A percentile compares a stretch with the other conserved stretches of the same genome.
Conservation (phyloP, 2,797 vertebrate genomes). For the Bradypodion ventrale region DNA sequence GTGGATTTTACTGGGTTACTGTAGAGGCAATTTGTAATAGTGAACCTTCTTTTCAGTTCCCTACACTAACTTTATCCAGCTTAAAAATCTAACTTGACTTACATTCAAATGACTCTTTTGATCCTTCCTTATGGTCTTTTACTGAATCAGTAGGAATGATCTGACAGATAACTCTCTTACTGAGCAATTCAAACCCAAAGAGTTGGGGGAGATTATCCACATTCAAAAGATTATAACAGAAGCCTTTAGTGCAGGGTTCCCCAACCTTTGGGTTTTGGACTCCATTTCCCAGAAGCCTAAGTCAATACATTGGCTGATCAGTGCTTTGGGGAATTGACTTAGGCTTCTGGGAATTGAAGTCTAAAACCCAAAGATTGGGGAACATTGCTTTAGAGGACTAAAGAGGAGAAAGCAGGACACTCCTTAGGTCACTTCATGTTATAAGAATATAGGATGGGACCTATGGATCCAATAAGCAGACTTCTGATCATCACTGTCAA, state of each 20-base stretch:
- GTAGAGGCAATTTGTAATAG: too few species aligned
- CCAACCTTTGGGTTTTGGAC: too few species aligned
- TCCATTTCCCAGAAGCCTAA: too few species aligned
- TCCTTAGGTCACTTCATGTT: constrained; percentile 22
- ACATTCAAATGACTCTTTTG: constrained; percentile 36
- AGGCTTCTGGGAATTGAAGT: too few species aligned
- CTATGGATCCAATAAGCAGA: not conserved
- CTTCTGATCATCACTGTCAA: not conserved
- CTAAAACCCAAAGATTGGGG: too few species aligned
- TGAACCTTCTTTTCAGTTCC: not conserved
- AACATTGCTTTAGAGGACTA: not conserved
- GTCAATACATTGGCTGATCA: too few species aligned
- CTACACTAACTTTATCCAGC: not conserved
- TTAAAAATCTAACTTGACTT: constrained; percentile 13
- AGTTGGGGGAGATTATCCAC: constrained; percentile 3
- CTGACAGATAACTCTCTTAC: constrained; percentile 20
- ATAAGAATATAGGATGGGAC: not conserved
- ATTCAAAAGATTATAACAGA: constrained; percentile 8
- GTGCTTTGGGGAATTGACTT: too few species aligned
- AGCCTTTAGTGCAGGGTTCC: not conserved
- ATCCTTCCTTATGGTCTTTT: constrained; percentile 30
- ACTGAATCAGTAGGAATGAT: constrained; percentile 23
- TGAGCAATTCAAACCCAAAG: constrained; percentile 6
- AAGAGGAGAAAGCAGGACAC: constrained; percentile 3
- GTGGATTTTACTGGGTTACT: too few species aligned